phyloP scores from a whole-genome alignment of 2,888 invertebrate genomes.

The Tuta absoluta region DNA sequence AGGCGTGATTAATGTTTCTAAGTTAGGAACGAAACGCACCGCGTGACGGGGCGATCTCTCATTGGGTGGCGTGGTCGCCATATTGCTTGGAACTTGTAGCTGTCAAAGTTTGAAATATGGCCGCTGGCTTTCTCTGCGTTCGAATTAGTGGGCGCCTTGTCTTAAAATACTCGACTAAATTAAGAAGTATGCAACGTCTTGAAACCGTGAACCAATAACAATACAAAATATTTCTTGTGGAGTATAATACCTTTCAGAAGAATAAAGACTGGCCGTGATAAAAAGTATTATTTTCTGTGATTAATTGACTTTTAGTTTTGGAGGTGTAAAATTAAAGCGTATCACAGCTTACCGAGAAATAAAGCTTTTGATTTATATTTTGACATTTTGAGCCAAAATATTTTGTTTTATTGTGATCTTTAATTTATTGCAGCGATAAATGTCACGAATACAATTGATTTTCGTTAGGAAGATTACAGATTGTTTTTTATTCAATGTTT shows the following conservation, averaged over 20 bases:
- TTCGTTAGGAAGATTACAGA: conserved; percentile 24
- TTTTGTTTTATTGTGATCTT: conserved; percentile 62
- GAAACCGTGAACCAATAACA: conserved; percentile 50
- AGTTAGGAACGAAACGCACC: conserved; percentile 67
- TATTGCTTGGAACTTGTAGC: conserved; percentile 79
- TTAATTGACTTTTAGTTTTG: conserved; percentile 68
- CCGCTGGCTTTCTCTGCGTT: conserved; percentile 65
- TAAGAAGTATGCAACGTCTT: conserved; percentile 52
- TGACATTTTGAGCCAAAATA: conserved; percentile 73
- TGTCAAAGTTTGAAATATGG: conserved; percentile 80
- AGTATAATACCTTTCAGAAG: not conserved
- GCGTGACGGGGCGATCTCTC: conserved; percentile 76
- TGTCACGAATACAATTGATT: conserved; percentile 50
- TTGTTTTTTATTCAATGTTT: conserved; percentile 12
- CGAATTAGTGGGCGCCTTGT: conserved; percentile 70
- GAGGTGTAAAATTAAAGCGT: conserved; percentile 67
- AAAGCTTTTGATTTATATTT: conserved; percentile 70
- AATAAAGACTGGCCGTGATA: not conserved
- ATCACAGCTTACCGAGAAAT: conserved; percentile 52
- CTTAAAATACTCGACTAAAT: conserved; percentile 69
- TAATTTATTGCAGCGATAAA: conserved; percentile 70
- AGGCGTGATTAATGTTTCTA: conserved; percentile 75
- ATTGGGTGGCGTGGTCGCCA: conserved; percentile 80
- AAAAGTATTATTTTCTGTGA: conserved; percentile 43
- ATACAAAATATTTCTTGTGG: conserved; percentile 24